These are phyloP conservation scores for Drosophila sechellia DNA, from an alignment of 1,140 invertebrate species.

Conservation along the genomic window DNA sequence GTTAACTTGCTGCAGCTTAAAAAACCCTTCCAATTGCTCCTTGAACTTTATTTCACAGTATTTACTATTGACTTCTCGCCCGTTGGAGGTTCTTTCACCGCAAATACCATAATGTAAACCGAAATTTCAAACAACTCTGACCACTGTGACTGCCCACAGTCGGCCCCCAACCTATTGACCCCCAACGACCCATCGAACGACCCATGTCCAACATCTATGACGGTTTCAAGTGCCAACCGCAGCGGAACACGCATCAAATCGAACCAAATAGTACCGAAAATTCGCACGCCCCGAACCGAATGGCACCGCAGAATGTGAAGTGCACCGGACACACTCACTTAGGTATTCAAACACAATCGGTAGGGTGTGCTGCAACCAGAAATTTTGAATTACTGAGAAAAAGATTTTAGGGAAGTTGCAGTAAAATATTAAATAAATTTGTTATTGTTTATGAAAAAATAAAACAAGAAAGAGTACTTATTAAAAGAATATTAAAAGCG, in stretches of 20 bases:
- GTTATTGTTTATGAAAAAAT: too few species aligned
- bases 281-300: constrained; percentile 57
- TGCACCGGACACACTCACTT: constrained; percentile 15
- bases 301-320: constrained; percentile 59
- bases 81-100: background rate
- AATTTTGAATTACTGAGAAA: too few species aligned
- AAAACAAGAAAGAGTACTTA: too few species aligned
- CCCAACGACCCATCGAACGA: constrained; percentile 9
- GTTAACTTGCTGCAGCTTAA: too few species aligned
- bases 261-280: constrained; percentile 71
- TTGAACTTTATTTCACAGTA: background rate
- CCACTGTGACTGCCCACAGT: constrained; percentile 28
- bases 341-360: constrained; percentile 5
- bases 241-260: constrained; percentile 71
- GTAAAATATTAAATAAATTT: too few species aligned
- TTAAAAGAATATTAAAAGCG: background rate
- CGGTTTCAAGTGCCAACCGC: constrained; percentile 60
- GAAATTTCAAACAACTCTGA: constrained; percentile 37
- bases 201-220: constrained; percentile 25
- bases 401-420: too few species aligned
- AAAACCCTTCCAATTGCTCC: too few species aligned
- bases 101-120: constrained; percentile 33
- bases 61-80: constrained; percentile 14
- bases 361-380: background rate
- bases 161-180: background rate